Percentiles rank a stretch among this genome's conserved stretches.
phyloP scores from a whole-genome alignment of 2,888 invertebrate genomes.

The Timema podura region DNA sequence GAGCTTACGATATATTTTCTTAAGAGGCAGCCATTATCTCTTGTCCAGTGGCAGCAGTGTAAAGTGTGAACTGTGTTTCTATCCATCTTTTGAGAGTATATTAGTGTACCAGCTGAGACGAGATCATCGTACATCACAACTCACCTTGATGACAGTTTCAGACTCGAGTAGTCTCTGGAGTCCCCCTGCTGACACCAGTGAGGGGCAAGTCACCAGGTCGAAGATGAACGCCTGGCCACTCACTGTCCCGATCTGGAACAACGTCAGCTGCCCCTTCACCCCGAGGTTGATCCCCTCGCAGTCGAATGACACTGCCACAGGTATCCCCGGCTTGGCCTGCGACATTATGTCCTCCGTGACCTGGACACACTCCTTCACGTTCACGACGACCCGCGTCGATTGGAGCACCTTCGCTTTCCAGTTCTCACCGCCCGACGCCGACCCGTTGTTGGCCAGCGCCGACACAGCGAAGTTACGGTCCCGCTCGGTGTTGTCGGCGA shows the following conservation, averaged over 20 bases:
- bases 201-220: slow-evolving; percentile 81
- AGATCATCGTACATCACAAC: slow-evolving; percentile 24
- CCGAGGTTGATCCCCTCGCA: slow-evolving; percentile 93
- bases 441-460: slow-evolving; percentile 48
- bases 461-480: slow-evolving; percentile 50
- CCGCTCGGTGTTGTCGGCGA: slow-evolving; percentile 77
- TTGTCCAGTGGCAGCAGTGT: too few relatives aligned
- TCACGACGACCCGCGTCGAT: slow-evolving; percentile 76
- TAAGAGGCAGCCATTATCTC: too few relatives aligned
- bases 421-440: slow-evolving; percentile 57
- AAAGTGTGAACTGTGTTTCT: too few relatives aligned
- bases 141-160: slow-evolving; percentile 73
- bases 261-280: slow-evolving; percentile 78
- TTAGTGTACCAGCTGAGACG: neutral
- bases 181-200: slow-evolving; percentile 71
- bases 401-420: slow-evolving; percentile 80
- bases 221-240: slow-evolving; percentile 81
- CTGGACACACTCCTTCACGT: slow-evolving; percentile 70
- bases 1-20: too few relatives aligned
- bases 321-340: slow-evolving; percentile 37
- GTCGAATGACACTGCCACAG: slow-evolving; percentile 75
- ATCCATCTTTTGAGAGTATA: neutral
- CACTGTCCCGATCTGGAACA: slow-evolving; percentile 80
- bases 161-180: slow-evolving; percentile 76
- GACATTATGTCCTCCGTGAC: slow-evolving; percentile 49